Base-by-base conservation (phyloP, 2,797 vertebrate genomes). In the Arnoldichthys spilopterus region DNA sequence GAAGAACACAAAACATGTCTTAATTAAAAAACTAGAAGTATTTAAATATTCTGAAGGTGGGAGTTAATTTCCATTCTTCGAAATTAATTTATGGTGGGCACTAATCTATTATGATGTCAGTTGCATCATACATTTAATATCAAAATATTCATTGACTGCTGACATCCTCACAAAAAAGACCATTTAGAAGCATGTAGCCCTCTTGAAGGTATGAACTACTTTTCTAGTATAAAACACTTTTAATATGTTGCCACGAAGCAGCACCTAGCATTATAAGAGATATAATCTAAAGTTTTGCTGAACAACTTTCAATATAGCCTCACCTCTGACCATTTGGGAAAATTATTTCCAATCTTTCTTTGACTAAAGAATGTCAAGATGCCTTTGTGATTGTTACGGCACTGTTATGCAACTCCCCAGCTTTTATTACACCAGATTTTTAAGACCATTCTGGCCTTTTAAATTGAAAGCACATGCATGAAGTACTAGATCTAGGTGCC, bases 301-400 rank as follows among this genome's bases (percentile, higher is more conserved):
- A 68, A 68, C 11, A 18, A 51, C 20, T 15, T 54, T 43, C 20
- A 51, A 0, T n/a, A 49, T 1, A 58, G 26, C 9, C 22, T 74
- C 22, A 37, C 43, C n/a, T 51, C 47, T 54, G 34, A 74, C 51
- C 24, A 70, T 47, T 37, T 51, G 20, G 22, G 6, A 15, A 30
- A 40, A 54, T 69, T 45, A 4, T 67, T 79, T 74, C 54, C 63
- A 79, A 74, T 68, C 22, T 26, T 37, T 68, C 15, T 68, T 59
- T 64, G 59, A 72, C 49, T 26, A 67, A 62, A 62, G 47, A 43
- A 74, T 59, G 20, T 74, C 61, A 73, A 63, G 51, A 68, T 68
- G 63, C 22, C 45, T 74, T 68, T 71, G 45, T 54, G 68, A 63
- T 8, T 73, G 45, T 74, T 61, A 69, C 37, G 51, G 18, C 45